Evolutionary conservation across 2,888 invertebrate species (phyloP), one percentile per base, ranked within the genome.

Genomic region (Brenthis ino): DNA sequence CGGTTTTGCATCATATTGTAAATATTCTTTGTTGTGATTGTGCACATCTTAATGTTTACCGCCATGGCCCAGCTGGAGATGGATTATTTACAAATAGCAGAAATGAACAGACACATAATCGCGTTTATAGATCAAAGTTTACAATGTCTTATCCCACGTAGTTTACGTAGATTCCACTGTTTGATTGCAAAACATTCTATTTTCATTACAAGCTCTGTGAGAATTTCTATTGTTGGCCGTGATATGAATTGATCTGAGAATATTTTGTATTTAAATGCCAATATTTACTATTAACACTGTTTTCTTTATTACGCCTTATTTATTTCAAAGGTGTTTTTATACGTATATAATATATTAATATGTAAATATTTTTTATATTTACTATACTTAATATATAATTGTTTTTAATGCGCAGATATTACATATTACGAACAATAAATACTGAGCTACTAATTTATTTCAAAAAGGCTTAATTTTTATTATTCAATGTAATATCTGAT

Each of bases 81-180:
- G n/a, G 50, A 60, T 60, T 50, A 60, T 60, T 60, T 50, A 60
- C 58, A n/a, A 47, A 57, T 13, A 64, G 24, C 47, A 58, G 47
- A 28, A 50, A 33, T 33, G 14, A 71, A 66, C 63, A 65, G 20
- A 67, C 43, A 43, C 58, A 65, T 24, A 16, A 51, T 54, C 43
- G 11, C 65, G 28, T 65, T 57, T 68, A 57, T 71, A 81, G 79
- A 78, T 83, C 81, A 83, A 76, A 77, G 83, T 85, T 86, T 85
- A 85, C 83, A 83, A 77, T 83, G 74, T 76, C 75, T 68, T 80
- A 82, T 81, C 81, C 81, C 82, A 85, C 84, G 80, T 82, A 80
- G 77, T 79, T 75, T 81, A 71, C 48, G 50, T 50, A 60, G 60
- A 60, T 60, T 16, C 28, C 60, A 14, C 33, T 60, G 70, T 74